Base-by-base conservation (phyloP, 2,888 invertebrate species). In the Noctua janthina region DNA sequence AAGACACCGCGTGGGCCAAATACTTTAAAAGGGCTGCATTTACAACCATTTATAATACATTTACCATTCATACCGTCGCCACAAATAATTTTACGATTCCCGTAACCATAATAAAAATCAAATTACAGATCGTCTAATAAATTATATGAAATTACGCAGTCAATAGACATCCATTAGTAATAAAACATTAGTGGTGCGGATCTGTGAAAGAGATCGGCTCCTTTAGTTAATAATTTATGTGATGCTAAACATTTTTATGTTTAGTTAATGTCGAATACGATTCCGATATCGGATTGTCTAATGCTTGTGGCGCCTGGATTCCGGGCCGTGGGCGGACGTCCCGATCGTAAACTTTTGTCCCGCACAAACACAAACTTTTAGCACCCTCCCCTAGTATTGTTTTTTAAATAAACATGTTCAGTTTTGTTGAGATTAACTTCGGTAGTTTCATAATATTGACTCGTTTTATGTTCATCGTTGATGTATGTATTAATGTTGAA, bases 181-280 rank as follows among this genome's bases (percentile, higher is more conserved):
- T 96, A 96, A 96, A 96, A 95, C 95, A 95, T 94, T 93, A 88
- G 89, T 84, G 91, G 91, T 90, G 92, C 93, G 91, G 94, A 94
- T 92, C 93, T 92, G 93, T 93, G 94, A 94, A 95, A 94, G 94
- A 95, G 72, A 95, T 95, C 96, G 96, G 96, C 93, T 94, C 93
- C 95, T 96, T 96, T 95, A 89, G 92, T 90, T 88, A 89, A 93
- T 96, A 94, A 96, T 96, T 96, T 96, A 96, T 96, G 95, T 94
- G 95, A 92, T 94, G 94, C 93, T 95, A 94, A 96, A 96, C 93
- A 94, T 95, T 96, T 96, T 96, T 95, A 96, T 96, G 96, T 95
- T 92, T 94, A 94, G 95, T 96, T 96, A 96, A 96, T 93, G 95
- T 94, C 91, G 92, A 93, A 93, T 95, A 93, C 91, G 95, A 94